phyloP scores from a whole-genome alignment of 2,888 invertebrate genomes.

The Thysanoteuthis rhombus region DNA sequence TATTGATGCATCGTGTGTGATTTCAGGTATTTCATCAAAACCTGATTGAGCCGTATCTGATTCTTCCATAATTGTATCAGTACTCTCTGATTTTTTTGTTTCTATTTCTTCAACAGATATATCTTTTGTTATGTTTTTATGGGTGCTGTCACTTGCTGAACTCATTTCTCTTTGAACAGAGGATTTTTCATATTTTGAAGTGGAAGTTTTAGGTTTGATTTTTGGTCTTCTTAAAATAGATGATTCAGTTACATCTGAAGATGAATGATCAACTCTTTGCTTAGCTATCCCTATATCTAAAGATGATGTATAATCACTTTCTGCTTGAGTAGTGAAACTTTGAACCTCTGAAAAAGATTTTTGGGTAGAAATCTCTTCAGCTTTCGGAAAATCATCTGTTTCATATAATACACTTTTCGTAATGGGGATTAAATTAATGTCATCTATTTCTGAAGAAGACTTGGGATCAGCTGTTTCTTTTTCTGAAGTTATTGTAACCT shows the following conservation, averaged over 20 bases:
- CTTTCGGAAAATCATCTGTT: not conserved
- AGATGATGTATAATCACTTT: not conserved
- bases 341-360: not conserved
- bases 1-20: not conserved
- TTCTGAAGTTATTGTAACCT: not conserved
- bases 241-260: not conserved
- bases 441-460: not conserved
- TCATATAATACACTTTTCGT: not conserved
- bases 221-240: not conserved
- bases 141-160: not conserved
- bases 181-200: not conserved
- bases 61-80: not conserved
- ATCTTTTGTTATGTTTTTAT: not conserved
- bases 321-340: not conserved
- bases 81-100: not conserved
- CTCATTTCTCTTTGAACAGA: not conserved
- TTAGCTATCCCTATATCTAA: not conserved
- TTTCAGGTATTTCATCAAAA: not conserved
- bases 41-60: not conserved
- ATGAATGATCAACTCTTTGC: not conserved
- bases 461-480: not conserved
- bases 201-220: not conserved
- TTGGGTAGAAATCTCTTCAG: not conserved
- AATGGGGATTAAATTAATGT: not conserved
- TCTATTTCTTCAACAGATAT: not conserved